Evolutionary conservation across 2,113 vertebrate genomes (phyloP).

Genomic region (Paracanthobrama guichenoti): DNA sequence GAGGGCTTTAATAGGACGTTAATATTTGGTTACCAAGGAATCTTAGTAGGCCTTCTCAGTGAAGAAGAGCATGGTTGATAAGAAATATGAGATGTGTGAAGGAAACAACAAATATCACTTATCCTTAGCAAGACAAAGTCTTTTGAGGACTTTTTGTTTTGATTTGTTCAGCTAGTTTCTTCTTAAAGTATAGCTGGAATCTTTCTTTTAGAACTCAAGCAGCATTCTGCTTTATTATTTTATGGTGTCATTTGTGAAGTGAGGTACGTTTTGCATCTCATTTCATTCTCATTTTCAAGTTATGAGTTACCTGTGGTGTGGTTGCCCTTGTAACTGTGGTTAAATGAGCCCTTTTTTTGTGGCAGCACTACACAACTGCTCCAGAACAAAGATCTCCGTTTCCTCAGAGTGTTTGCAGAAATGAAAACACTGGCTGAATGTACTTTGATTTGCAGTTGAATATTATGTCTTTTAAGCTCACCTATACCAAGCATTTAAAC

Average conservation of each 20-base stretch:
- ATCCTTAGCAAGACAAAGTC: background rate
- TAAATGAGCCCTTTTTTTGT: background rate
- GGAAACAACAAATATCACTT: background rate
- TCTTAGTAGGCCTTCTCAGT: background rate
- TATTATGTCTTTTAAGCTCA: background rate
- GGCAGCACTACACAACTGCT: background rate
- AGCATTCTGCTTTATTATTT: background rate
- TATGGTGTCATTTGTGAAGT: constrained; percentile 3
- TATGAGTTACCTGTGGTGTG: constrained; percentile 12
- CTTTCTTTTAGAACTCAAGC: background rate
- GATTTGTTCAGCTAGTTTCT: background rate
- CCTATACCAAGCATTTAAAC: background rate
- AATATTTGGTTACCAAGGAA: background rate
- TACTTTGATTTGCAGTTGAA: background rate
- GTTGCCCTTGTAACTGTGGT: constrained; percentile 3
- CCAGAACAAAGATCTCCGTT: background rate
- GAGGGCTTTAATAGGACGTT: too few relatives aligned
- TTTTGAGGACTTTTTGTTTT: background rate
- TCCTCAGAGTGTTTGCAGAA: background rate
- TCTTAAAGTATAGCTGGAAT: background rate
- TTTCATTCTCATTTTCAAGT: background rate
- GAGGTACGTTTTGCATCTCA: background rate
- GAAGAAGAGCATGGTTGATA: background rate
- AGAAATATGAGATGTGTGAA: background rate
- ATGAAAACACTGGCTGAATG: background rate